Evolutionary conservation across 2,113 vertebrate species (phyloP), one percentile per base, ranked within the genome.

Genomic region (Galemys pyrenaicus): DNA sequence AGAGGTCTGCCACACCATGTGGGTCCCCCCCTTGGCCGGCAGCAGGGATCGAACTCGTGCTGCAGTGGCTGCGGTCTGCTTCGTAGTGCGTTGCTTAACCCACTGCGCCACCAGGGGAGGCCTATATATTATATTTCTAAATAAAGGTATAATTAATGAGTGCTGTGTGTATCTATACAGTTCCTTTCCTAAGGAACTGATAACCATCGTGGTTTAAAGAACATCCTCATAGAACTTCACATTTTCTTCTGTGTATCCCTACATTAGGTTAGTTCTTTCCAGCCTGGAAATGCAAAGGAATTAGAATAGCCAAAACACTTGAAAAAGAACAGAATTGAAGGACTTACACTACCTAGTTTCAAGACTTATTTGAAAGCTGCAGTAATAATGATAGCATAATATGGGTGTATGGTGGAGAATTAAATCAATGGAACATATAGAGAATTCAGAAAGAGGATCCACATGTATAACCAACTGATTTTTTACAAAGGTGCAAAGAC

Each of bases 151-250:
- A 46, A 60, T 67, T 65, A 74, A 15, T 84, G 41, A 51, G 16
- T 58, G 12, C 65, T 46, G n/a, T 71, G 64, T 65, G 60, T 71
- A 60, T 95, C 41, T 71, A 68, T 95, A 68, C 70, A 70, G 46
- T 28, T 9, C 64, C 37, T 91, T 75, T 71, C 26, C 44, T 81
- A 87, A 82, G 35, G 68, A 68, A 81, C 4, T 60, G 44, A 54
- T 54, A 41, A 20, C 30, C 5, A 46, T 6, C 56, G 68, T 71
- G 35, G 15, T n/a, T 68, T 81, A 87, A 90, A 67, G 44, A 67
- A 54, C n/a, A 70, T n/a, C 64, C n/a, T 46, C 22, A 44, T 32
- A 62, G 30, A 82, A 37, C 11, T 28, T 77, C 62, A 51, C 22
- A 74, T 64, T 65, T 19, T 6, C 28, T 28, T 91, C 68, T 75